Base-by-base conservation (phyloP, 2,113 vertebrate genomes). In the Amphiprion ocellaris region DNA sequence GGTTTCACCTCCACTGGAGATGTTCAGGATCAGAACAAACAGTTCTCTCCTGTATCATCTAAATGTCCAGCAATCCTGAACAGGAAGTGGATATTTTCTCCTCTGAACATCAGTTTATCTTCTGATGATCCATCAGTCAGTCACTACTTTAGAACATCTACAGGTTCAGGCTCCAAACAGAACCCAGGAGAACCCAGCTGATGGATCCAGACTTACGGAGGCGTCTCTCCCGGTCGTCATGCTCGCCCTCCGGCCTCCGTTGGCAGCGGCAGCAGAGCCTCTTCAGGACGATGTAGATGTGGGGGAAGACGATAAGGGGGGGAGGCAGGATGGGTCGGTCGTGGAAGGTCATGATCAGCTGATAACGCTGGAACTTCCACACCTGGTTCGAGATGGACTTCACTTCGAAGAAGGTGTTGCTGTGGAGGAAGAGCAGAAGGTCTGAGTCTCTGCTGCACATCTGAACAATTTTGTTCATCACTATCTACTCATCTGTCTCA, bases 341-440 rank as follows among this genome's bases (percentile, higher is more conserved):
- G 1, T 99, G 96, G 89, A 99, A 99, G 0, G 97, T 99, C 97
- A 99, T 98, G 74, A 99, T 99, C 81, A 99, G 93, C 91, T 99
- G 97, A 66, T 99, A 99, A 0, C 98, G 92, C 90, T 99, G 98
- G 89, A 99, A 99, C 90, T 99, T 99, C 98, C 98, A 99, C 26
- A 99, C 96, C 92, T 99, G 97, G 90, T 99, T 99, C 44, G 98
- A 99, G 90, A 99, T 99, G 74, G 98, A 99, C 81, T 99, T 99
- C 10, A 99, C 97, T 85, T 99, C 97, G 77, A 98, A 98, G 92
- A 99, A 99, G 9, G 98, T 99, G 90, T 99, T 99, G 88, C 98
- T 99, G 94, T 77, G 1, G 24, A 59, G 49, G 1, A 69, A 39
- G n/a, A 19, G 5, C 71, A 60, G 9, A 0, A 11, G 14, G 5